Evolutionary conservation across 1,140 invertebrate genomes (phyloP).

Genomic region (Oedothorax gibbosus): DNA sequence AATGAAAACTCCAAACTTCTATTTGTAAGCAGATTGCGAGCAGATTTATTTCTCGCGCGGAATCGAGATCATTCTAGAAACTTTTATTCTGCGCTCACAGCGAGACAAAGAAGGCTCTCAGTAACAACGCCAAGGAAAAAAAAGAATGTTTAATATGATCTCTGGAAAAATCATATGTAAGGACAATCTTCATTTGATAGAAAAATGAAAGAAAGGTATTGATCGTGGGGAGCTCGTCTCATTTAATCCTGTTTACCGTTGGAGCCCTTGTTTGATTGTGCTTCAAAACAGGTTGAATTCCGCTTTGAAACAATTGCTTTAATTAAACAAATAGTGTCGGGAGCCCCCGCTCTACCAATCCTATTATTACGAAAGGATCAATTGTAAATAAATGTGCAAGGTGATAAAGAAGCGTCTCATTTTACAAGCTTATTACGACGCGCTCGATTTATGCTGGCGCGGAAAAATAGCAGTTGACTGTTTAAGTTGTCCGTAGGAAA

Average conservation of each 20-base stretch:
- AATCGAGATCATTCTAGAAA: background rate
- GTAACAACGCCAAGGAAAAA: slow-evolving; percentile 14
- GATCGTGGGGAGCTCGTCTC: background rate
- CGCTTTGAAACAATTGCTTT: slow-evolving; percentile 52
- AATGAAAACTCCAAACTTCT: slow-evolving; percentile 43
- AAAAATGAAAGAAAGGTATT: slow-evolving; percentile 21
- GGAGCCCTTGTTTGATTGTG: slow-evolving; percentile 43
- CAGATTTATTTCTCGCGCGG: background rate
- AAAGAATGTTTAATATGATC: slow-evolving; percentile 29
- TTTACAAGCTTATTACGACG: slow-evolving; percentile 48
- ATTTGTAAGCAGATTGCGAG: slow-evolving; percentile 34
- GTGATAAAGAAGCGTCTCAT: slow-evolving; percentile 42
- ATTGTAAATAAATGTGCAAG: slow-evolving; percentile 31
- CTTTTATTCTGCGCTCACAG: slow-evolving; percentile 5
- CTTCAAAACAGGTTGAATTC: slow-evolving; percentile 19
- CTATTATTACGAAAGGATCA: slow-evolving; percentile 46
- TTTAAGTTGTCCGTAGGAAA: slow-evolving; percentile 33
- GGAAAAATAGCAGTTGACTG: slow-evolving; percentile 37
- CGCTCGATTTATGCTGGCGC: slow-evolving; percentile 16
- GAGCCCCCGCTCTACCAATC: slow-evolving; percentile 21
- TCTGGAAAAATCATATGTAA: slow-evolving; percentile 29
- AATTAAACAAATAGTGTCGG: slow-evolving; percentile 58
- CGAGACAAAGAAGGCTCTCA: slow-evolving; percentile 20
- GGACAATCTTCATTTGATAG: background rate
- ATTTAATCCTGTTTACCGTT: slow-evolving; percentile 51